These are phyloP conservation scores for Gasteruption jaculator DNA, from an alignment of 2,888 invertebrate genomes.

Conservation along the genomic window DNA sequence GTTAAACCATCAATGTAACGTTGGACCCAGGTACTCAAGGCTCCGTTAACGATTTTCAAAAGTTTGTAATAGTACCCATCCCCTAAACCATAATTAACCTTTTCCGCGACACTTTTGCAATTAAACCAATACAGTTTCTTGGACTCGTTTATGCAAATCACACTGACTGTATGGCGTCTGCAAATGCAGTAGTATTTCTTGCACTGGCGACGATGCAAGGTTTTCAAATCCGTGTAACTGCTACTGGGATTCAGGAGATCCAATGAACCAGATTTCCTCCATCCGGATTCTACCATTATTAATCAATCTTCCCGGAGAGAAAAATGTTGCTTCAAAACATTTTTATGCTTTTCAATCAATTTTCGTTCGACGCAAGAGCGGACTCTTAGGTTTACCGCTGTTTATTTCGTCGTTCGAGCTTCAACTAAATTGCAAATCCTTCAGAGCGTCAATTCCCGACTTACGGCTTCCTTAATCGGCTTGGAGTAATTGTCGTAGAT, in stretches of 20 bases:
- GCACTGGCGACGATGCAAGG: slow-evolving; percentile 40
- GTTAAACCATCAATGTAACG: slow-evolving; percentile 43
- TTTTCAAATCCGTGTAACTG: slow-evolving; percentile 40
- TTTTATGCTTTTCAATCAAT: not conserved
- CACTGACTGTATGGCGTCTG: slow-evolving; percentile 45
- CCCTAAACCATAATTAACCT: slow-evolving; percentile 40
- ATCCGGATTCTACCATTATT: slow-evolving; percentile 48
- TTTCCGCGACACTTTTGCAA: slow-evolving; percentile 45
- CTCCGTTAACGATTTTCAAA: slow-evolving; percentile 41
- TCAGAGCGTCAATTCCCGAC: not conserved
- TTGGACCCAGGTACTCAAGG: slow-evolving; percentile 43
- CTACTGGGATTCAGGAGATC: slow-evolving; percentile 41
- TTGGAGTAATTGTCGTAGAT: not conserved
- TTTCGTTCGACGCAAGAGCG: not conserved
- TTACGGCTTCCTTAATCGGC: not conserved
- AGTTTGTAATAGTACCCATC: slow-evolving; percentile 48
- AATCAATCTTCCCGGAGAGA: slow-evolving; percentile 27
- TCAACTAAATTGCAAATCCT: too few species aligned
- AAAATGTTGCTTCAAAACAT: slow-evolving; percentile 20
- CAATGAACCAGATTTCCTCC: too few species aligned
- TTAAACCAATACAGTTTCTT: slow-evolving; percentile 47
- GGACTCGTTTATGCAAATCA: slow-evolving; percentile 46
- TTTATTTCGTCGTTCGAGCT: too few species aligned
- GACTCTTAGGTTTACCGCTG: too few species aligned
- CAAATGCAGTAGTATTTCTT: slow-evolving; percentile 46